These are phyloP conservation scores for Melanocharis versteri DNA, from an alignment of 2,113 vertebrate species.

Conservation along the genomic window DNA sequence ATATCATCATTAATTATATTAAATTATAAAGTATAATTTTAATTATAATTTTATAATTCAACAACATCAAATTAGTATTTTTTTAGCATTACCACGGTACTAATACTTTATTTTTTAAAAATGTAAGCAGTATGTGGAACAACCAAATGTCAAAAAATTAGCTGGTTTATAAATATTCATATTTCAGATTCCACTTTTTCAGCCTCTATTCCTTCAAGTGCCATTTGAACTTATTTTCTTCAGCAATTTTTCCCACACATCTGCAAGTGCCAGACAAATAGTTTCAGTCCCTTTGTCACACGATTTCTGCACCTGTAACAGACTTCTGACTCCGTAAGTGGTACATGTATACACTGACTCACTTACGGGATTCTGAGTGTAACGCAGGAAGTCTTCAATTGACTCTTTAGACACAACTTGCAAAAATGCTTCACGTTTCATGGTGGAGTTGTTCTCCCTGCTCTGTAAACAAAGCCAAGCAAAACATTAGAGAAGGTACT, in stretches of 20 bases:
- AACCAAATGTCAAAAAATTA: neutral
- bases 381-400: constrained; percentile 80
- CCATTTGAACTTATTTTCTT: neutral
- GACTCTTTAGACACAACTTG: constrained; percentile 74
- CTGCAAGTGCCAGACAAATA: neutral
- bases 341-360: fast-evolving
- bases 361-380: constrained; percentile 84
- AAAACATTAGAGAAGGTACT: neutral
- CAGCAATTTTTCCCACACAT: neutral
- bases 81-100: neutral
- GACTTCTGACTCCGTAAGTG: neutral
- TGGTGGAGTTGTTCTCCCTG: constrained; percentile 54
- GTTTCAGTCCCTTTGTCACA: neutral
- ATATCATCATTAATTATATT: too few species aligned
- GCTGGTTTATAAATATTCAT: neutral
- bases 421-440: constrained; percentile 82
- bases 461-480: neutral
- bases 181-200: neutral
- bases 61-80: neutral
- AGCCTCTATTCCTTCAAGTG: neutral
- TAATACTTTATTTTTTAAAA: neutral
- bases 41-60: too few species aligned
- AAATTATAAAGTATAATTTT: too few species aligned
- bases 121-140: neutral
- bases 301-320: neutral